Conservation (phyloP, 2,888 invertebrate genomes). For the Tholera decimalis region DNA sequence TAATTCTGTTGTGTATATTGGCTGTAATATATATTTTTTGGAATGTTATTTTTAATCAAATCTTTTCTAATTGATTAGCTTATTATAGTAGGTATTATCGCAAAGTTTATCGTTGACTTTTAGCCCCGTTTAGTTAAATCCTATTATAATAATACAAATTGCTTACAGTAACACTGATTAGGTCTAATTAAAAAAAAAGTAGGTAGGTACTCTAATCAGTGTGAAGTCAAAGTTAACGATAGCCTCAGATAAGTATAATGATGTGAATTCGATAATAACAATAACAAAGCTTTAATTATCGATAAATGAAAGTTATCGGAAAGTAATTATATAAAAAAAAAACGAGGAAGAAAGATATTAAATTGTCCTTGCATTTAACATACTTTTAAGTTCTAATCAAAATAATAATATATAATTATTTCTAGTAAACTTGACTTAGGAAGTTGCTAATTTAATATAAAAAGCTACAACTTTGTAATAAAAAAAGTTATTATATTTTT, state of each 20-base stretch:
- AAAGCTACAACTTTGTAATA: too few species aligned
- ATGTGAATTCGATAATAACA: constrained; percentile 62
- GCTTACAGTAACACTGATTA: constrained; percentile 58
- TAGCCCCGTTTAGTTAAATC: constrained; percentile 54
- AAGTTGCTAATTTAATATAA: too few species aligned
- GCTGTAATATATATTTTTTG: too few species aligned
- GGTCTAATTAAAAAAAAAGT: constrained; percentile 62
- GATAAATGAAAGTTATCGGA: constrained; percentile 50
- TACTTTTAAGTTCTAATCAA: neutral
- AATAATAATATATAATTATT: neutral
- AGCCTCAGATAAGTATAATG: constrained; percentile 74
- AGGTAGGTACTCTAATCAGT: constrained; percentile 64
- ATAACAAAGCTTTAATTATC: constrained; percentile 54
- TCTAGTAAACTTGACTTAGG: too few species aligned
- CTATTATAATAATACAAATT: constrained; percentile 58
- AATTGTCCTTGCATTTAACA: neutral
- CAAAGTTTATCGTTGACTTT: constrained; percentile 51
- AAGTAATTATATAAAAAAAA: constrained; percentile 22
- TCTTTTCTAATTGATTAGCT: constrained; percentile 28
- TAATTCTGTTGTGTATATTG: too few species aligned
- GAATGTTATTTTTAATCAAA: constrained; percentile 11
- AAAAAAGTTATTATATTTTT: too few species aligned
- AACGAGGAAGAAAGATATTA: constrained; percentile 40
- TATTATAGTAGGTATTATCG: constrained; percentile 44
- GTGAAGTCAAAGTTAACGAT: constrained; percentile 79